Evolutionary conservation across 2,113 vertebrate species (phyloP).

Genomic region (Muscicapa adusta): DNA sequence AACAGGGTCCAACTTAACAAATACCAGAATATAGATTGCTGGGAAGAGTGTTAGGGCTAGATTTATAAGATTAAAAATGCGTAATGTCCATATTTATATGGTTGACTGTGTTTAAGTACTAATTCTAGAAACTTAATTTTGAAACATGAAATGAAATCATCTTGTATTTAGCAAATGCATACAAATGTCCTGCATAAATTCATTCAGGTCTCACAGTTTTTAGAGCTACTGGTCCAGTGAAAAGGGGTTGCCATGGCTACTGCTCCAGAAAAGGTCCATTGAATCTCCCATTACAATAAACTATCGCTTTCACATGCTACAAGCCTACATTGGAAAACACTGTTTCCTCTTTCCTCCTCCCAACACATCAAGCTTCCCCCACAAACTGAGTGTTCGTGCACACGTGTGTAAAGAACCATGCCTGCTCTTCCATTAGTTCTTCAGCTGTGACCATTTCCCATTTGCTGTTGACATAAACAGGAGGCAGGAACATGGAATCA

Average conservation of each 20-base stretch:
- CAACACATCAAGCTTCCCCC: neutral
- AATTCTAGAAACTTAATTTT: neutral
- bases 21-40: neutral
- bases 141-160: neutral
- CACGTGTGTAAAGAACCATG: fast-evolving
- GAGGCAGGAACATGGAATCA: neutral
- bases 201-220: neutral
- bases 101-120: neutral
- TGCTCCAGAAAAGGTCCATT: neutral
- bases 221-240: neutral
- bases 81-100: neutral
- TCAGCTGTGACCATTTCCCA: neutral
- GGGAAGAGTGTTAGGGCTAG: neutral
- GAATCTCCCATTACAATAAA: neutral
- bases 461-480: neutral
- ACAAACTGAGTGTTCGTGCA: neutral
- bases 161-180: neutral
- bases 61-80: neutral
- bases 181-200: neutral
- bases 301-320: neutral
- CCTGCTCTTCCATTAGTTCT: neutral
- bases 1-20: neutral
- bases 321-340: neutral
- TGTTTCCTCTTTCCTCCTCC: neutral
- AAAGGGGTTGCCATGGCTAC: conserved; percentile 12